Base-by-base conservation (phyloP, 2,888 invertebrate genomes). In the Melipona beecheii region DNA sequence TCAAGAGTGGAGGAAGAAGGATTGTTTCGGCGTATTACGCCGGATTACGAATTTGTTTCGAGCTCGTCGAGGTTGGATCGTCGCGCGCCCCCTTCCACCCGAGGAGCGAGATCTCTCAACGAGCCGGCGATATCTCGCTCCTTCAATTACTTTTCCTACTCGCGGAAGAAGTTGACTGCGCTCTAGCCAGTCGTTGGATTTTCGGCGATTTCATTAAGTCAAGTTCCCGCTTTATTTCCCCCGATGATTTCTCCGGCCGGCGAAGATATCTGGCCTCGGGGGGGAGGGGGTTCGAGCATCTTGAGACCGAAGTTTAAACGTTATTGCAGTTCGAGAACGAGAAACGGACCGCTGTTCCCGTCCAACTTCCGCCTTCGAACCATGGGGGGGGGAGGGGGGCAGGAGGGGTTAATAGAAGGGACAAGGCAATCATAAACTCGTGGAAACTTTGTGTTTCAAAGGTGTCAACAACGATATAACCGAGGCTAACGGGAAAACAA, bases 371-470 rank as follows among this genome's bases (percentile, higher is more conserved):
- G 21, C 11, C 3, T 27, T 13, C 13, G 5, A 43, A 60, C 5
- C 13, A n/a, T 1, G 24, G 24, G 0, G 24, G 24, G 27, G 36
- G 43, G 43, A 4, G 72, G 66, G 24, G n/a, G n/a, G n/a, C n/a
- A n/a, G n/a, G 21, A 49, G 62, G 54, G 62, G 27, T 83, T 75
- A 72, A 83, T 68, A 58, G 43, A 76, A n/a, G 50, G n/a, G 19
- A 69, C 24, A 13, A 65, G 50, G 36, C 77, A 62, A 77, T 88
- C 83, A 60, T 82, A 76, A 87, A 84, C 70, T 87, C 62, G 81
- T 76, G 87, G 70, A 75, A 87, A 89, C 81, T 87, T 82, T 87
- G 82, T 87, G 82, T 89, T 87, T 87, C 76, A 74, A 60, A 78
- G 77, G 81, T 71, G 87, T 81, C 81, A 84, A 87, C 84, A 78